These are phyloP conservation scores for Strigamia crassipes DNA, from an alignment of 2,888 invertebrate species.

Conservation along the genomic window DNA sequence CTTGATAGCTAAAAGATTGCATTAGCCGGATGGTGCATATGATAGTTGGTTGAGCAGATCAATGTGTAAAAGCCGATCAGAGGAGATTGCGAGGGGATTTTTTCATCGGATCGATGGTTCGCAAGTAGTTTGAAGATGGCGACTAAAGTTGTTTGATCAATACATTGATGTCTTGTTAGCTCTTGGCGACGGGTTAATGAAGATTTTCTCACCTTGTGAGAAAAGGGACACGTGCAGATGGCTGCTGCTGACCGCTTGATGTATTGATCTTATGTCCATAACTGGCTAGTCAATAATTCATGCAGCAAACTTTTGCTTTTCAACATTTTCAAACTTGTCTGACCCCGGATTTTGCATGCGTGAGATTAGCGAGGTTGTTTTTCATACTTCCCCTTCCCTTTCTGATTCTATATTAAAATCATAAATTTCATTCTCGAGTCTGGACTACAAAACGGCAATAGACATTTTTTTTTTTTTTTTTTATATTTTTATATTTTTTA, in stretches of 20 bases:
- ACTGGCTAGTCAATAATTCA: conserved; percentile 7
- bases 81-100: conserved; percentile 22
- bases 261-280: conserved; percentile 33
- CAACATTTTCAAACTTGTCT: conserved; percentile 19
- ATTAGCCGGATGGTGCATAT: conserved; percentile 8
- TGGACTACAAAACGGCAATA: conserved; percentile 9
- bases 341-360: conserved; percentile 42
- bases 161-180: conserved; percentile 25
- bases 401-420: conserved; percentile 40
- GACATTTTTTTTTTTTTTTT: neutral
- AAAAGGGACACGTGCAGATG: conserved; percentile 1
- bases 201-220: conserved; percentile 38
- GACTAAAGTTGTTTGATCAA: neutral
- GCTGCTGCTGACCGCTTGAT: neutral
- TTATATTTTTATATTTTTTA: neutral
- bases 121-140: conserved; percentile 19
- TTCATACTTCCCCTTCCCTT: conserved; percentile 8
- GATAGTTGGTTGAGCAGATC: conserved; percentile 31
- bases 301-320: neutral
- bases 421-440: conserved; percentile 28
- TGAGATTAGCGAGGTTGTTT: conserved; percentile 35
- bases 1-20: conserved; percentile 7
- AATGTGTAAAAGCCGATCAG: conserved; percentile 34
- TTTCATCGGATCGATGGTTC: conserved; percentile 1
- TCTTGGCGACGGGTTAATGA: conserved; percentile 3